Conservation (phyloP, 2,113 vertebrate genomes). For the Cyanoderma ruficeps region DNA sequence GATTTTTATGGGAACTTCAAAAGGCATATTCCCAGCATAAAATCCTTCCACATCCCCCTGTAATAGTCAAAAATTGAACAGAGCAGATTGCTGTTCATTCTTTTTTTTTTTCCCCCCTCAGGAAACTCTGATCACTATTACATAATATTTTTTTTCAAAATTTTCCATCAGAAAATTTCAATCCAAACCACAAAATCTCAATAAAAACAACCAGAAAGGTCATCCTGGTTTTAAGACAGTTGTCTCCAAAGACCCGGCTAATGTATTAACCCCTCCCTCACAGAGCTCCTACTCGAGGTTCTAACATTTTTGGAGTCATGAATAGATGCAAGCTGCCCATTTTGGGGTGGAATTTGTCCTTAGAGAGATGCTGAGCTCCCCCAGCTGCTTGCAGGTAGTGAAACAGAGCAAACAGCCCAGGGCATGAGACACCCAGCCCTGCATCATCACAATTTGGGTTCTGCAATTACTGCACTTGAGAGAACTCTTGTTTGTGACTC, state of each 20-base stretch:
- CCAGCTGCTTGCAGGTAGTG: background rate
- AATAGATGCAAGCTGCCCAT: background rate
- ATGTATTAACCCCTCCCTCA: background rate
- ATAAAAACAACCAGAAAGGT: background rate
- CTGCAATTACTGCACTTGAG: background rate
- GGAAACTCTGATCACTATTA: background rate
- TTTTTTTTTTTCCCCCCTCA: background rate
- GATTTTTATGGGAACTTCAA: slow-evolving; percentile 38
- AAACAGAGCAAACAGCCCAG: background rate
- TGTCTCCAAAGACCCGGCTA: background rate
- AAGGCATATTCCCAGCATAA: slow-evolving; percentile 12
- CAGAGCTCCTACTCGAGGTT: rapidly evolving
- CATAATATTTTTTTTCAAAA: background rate
- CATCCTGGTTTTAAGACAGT: background rate
- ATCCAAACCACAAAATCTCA: background rate
- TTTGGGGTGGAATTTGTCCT: background rate
- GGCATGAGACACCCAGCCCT: background rate
- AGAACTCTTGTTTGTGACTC: slow-evolving; percentile 15
- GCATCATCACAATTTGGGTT: background rate
- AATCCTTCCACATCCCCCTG: background rate
- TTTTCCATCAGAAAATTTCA: background rate
- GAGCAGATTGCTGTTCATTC: background rate
- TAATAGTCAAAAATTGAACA: background rate
- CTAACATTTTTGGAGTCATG: background rate
- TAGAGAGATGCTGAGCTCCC: background rate